Conservation (phyloP, 2,888 invertebrate genomes). For the Bimastos eiseni region DNA sequence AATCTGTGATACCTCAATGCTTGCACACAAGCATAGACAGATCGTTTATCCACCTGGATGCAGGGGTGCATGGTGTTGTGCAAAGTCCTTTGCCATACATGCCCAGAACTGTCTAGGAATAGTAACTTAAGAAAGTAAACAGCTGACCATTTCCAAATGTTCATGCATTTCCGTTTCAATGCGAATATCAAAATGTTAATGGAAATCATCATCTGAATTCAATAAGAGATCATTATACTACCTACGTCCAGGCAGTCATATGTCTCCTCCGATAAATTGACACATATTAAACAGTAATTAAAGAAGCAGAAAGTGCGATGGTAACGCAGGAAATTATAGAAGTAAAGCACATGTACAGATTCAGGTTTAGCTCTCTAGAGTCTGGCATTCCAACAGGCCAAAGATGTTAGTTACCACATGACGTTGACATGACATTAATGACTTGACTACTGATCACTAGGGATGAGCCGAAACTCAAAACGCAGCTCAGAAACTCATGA, state of each 20-base stretch:
- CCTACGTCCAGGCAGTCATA: background rate
- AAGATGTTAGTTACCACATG: too few relatives aligned
- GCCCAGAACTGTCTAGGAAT: too few relatives aligned
- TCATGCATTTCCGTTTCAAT: background rate
- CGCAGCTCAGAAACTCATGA: background rate
- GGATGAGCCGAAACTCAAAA: background rate
- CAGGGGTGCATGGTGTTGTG: background rate
- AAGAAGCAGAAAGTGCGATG: background rate
- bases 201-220: background rate
- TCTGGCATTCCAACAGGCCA: too few relatives aligned
- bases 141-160: background rate
- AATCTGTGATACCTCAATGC: too few relatives aligned
- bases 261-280: background rate
- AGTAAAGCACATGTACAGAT: too few relatives aligned
- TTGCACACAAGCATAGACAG: background rate
- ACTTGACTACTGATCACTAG: too few relatives aligned
- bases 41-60: background rate
- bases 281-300: background rate
- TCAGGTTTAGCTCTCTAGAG: too few relatives aligned
- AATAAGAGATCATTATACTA: background rate
- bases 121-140: background rate
- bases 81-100: background rate
- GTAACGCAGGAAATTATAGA: background rate
- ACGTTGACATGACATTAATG: too few relatives aligned
- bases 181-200: background rate